A percentile compares a stretch with the other conserved stretches of the same genome.
These are phyloP conservation scores for Salvelinus fontinalis DNA, from an alignment of 2,113 vertebrate genomes.

Conservation along the genomic window DNA sequence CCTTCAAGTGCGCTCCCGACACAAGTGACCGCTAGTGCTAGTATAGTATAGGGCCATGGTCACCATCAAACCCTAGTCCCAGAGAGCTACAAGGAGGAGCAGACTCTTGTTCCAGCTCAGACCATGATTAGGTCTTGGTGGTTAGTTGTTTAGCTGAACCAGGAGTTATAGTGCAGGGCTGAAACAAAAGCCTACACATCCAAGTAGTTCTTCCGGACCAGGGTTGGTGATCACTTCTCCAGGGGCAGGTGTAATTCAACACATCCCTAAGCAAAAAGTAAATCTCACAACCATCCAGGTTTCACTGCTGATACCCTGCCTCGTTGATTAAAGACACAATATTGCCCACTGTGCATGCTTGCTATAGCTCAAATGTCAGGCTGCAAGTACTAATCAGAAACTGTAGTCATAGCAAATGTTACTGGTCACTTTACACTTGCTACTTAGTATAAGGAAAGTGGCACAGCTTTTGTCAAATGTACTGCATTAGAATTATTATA, in stretches of 20 bases:
- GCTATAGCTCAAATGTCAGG: slow-evolving; percentile 27
- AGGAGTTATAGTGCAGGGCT: too few relatives aligned
- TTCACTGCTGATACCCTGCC: slow-evolving; percentile 62
- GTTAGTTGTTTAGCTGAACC: too few relatives aligned
- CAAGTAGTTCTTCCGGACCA: too few relatives aligned
- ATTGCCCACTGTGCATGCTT: slow-evolving; percentile 61
- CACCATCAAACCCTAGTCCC: background rate
- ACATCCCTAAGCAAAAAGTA: slow-evolving; percentile 15
- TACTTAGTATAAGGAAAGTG: slow-evolving; percentile 44
- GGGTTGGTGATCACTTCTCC: slow-evolving; percentile 18
- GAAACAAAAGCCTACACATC: too few relatives aligned
- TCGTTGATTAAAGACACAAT: slow-evolving; percentile 58
- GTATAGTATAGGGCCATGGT: slow-evolving; percentile 6
- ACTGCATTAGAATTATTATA: slow-evolving; percentile 30
- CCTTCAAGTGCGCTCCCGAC: slow-evolving; percentile 84
- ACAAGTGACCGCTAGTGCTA: slow-evolving; percentile 52
- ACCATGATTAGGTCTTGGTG: too few relatives aligned
- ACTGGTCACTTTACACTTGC: slow-evolving; percentile 35
- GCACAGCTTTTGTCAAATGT: slow-evolving; percentile 30
- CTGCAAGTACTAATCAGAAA: background rate
- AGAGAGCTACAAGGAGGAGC: background rate
- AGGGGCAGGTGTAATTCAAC: slow-evolving; percentile 18
- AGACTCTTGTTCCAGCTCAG: too few relatives aligned
- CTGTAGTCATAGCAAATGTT: slow-evolving; percentile 32
- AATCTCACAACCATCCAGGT: slow-evolving; percentile 49